Evolutionary conservation across 2,888 invertebrate species (phyloP).

Genomic region (Conus canariensis): DNA sequence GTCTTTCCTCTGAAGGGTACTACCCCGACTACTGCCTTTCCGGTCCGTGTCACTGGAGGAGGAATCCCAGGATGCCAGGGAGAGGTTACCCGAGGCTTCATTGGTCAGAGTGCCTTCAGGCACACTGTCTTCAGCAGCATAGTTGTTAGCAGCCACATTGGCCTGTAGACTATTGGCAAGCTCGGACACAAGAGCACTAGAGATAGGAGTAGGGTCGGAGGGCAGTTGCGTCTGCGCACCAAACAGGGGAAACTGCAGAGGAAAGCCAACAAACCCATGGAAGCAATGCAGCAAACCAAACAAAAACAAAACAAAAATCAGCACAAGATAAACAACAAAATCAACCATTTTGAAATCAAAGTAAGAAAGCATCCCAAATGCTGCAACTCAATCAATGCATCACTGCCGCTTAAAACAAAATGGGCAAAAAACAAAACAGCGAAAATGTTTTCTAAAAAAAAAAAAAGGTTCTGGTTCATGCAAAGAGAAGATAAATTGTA

Average conservation of each 20-base stretch:
- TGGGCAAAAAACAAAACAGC: background rate
- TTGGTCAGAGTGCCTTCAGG: background rate
- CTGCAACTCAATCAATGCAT: constrained; percentile 23
- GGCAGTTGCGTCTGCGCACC: constrained; percentile 37
- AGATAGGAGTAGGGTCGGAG: constrained; percentile 37
- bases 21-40: constrained; percentile 25
- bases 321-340: background rate
- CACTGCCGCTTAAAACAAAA: background rate
- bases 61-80: constrained; percentile 44
- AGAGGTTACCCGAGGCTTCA: constrained; percentile 2
- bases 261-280: constrained; percentile 32
- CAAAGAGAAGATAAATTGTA: background rate
- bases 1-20: constrained; percentile 58
- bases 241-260: constrained; percentile 38
- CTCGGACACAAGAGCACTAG: constrained; percentile 38
- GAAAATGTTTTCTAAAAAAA: background rate
- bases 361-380: constrained; percentile 15
- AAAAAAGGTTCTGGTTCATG: background rate
- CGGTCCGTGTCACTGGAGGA: constrained; percentile 46
- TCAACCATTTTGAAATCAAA: background rate
- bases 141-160: background rate
- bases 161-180: constrained; percentile 21
- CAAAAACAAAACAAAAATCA: constrained; percentile 14
- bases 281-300: constrained; percentile 24
- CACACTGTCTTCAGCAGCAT: constrained; percentile 19